Conservation (phyloP, 2,797 vertebrate species). For the Anguilla anguilla region DNA sequence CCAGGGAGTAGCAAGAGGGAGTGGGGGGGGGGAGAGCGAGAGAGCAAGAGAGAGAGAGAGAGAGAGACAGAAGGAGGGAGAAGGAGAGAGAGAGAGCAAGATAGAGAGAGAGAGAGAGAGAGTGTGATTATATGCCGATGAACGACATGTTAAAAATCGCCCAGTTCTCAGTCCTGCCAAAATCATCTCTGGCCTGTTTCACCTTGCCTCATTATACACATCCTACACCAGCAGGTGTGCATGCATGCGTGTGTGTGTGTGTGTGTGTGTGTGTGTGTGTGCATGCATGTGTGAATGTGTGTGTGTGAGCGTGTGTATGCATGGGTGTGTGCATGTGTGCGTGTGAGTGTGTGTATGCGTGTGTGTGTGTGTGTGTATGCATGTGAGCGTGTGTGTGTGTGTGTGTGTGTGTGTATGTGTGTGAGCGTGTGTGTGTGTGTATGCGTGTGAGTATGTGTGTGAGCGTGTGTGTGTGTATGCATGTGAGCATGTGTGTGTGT, state of each 20-base stretch:
- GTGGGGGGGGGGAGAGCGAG: neutral
- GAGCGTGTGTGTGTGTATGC: neutral
- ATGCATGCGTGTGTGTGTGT: constrained; percentile 7
- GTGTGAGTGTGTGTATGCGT: neutral
- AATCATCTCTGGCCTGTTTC: neutral
- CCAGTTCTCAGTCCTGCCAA: constrained; percentile 11
- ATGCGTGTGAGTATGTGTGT: constrained; percentile 8
- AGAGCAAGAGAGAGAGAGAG: neutral
- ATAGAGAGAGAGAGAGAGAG: neutral
- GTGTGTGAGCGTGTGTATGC: neutral
- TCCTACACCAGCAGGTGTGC: constrained; percentile 13
- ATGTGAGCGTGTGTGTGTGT: neutral
- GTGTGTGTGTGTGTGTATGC: too few species aligned
- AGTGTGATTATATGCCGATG: neutral
- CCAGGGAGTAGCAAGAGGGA: neutral
- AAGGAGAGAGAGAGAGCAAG: neutral
- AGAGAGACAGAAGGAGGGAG: too few species aligned
- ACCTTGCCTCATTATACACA: neutral
- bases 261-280: neutral
- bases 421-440: neutral
- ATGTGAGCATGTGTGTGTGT: neutral
- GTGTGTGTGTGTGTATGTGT: neutral
- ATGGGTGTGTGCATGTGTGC: neutral
- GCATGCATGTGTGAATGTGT: too few species aligned
- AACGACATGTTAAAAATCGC: constrained; percentile 43